Evolutionary conservation across 2,888 invertebrate species (phyloP).

Genomic region (Drosophila emarginata): DNA sequence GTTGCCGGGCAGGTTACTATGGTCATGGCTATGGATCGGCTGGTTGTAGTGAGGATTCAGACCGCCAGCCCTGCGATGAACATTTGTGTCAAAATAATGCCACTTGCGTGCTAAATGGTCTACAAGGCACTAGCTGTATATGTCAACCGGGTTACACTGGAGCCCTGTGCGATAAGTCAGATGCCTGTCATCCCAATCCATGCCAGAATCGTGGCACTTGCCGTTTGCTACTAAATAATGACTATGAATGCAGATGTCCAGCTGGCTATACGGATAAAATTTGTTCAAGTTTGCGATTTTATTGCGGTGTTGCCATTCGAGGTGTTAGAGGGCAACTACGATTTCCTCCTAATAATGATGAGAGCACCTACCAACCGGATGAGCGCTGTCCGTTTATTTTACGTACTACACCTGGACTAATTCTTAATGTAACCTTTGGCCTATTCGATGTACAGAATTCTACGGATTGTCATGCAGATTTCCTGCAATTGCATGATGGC

Average conservation of each 20-base stretch:
- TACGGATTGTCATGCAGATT: slow-evolving; percentile 87
- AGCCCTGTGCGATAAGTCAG: slow-evolving; percentile 84
- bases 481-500: slow-evolving; percentile 93
- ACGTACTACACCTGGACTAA: slow-evolving; percentile 85
- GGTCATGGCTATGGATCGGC: slow-evolving; percentile 91
- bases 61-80: slow-evolving; percentile 83
- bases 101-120: slow-evolving; percentile 63
- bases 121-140: slow-evolving; percentile 71
- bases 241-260: slow-evolving; percentile 86
- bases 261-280: slow-evolving; percentile 86
- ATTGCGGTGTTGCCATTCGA: slow-evolving; percentile 85
- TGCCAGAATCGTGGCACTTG: slow-evolving; percentile 93
- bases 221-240: slow-evolving; percentile 43
- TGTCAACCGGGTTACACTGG: slow-evolving; percentile 83
- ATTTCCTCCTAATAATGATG: slow-evolving; percentile 84
- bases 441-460: slow-evolving; percentile 86
- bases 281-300: slow-evolving; percentile 85
- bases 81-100: slow-evolving; percentile 86
- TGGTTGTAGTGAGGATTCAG: slow-evolving; percentile 86
- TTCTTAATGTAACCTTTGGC: slow-evolving; percentile 91
- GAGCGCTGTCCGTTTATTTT: slow-evolving; percentile 92
- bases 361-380: slow-evolving; percentile 84
- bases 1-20: slow-evolving; percentile 90
- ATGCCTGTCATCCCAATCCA: slow-evolving; percentile 88
- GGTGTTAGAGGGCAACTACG: slow-evolving; percentile 85